Evolutionary conservation across 1,140 invertebrate genomes (phyloP), one percentile per base, ranked within the genome.

Genomic region (Dendroctonus ponderosae): DNA sequence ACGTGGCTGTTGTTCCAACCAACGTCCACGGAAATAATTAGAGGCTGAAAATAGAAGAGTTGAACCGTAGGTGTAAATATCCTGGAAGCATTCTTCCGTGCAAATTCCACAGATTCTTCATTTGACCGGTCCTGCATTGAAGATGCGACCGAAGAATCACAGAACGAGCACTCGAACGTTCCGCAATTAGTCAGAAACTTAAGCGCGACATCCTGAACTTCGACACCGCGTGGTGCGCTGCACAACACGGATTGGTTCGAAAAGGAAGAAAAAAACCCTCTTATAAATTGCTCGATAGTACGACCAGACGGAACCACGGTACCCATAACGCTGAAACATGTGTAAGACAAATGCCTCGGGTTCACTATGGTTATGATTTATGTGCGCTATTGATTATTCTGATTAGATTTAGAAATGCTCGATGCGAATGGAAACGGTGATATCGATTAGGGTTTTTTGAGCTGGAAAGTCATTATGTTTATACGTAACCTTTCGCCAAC

Each of bases 131-230:
- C 40, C 60, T 60, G 58, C 11, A 12, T 57, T 12, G 14, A 57
- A 57, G n/a, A 57, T 57, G 52, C 52, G 26, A 54, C 37, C 37
- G 37, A 38, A 57, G 41, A 39, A 43, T n/a, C 6, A 43, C 40
- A 57, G 12, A 57, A 57, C 12, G 7, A 60, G 46, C 26, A 60
- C 51, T 9, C 12, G 41, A 9, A 37, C 51, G 26, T n/a, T 8
- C 12, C 9, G 52, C 62, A 63, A 63, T 63, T 63, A 63, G 62
- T 63, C 51, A 63, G 62, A 63, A 63, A 63, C 62, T 14, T 56
- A 52, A 63, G 51, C 62, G 62, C 51, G 62, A 63, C 62, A 63
- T 54, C 62, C 50, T 63, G 62, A 63, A 63, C 62, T 63, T 63
- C 62, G 62, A 63, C 62, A 63, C 62, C 52, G 62, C 41, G 51